A percentile compares a stretch with the other conserved stretches of the same genome.
phyloP scores from a whole-genome alignment of 2,888 invertebrate species.

The Sminthurides aquaticus region DNA sequence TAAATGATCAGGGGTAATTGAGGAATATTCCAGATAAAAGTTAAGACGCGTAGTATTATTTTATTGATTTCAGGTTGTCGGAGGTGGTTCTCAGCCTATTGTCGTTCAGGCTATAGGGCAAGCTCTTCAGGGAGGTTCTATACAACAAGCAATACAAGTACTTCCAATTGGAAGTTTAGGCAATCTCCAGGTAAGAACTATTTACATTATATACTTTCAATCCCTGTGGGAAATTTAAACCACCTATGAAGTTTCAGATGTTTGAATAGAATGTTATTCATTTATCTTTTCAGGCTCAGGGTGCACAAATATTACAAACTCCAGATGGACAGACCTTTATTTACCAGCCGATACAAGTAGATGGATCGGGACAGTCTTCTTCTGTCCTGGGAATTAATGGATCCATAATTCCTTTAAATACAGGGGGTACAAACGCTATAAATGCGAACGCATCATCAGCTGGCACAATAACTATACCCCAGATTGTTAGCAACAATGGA shows the following conservation, averaged over 20 bases:
- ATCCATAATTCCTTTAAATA: slow-evolving; percentile 63
- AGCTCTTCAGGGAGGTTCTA: slow-evolving; percentile 14
- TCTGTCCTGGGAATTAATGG: slow-evolving; percentile 55
- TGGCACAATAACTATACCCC: slow-evolving; percentile 49
- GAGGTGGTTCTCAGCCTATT: slow-evolving; percentile 28
- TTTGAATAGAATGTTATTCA: no score
- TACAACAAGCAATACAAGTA: slow-evolving; percentile 37
- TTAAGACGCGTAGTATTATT: no score
- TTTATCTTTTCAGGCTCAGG: slow-evolving; percentile 49
- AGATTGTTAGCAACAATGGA: slow-evolving; percentile 55
- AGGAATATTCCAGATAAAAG: no score
- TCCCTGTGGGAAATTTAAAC: no score
- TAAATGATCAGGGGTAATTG: no score
- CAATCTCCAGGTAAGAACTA: slow-evolving; percentile 30
- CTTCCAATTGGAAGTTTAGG: slow-evolving; percentile 36
- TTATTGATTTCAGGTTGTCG: slow-evolving; percentile 21
- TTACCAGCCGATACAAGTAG: slow-evolving; percentile 68
- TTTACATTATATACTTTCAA: background rate
- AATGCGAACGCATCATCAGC: slow-evolving; percentile 43
- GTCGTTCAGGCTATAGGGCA: slow-evolving; percentile 33
- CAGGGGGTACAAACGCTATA: slow-evolving; percentile 45
- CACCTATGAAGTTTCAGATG: background rate
- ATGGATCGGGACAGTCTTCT: slow-evolving; percentile 54
- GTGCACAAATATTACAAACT: slow-evolving; percentile 78
- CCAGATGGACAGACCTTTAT: slow-evolving; percentile 87